Conservation (phyloP, 2,888 invertebrate genomes). For the Oscheius sp. region DNA sequence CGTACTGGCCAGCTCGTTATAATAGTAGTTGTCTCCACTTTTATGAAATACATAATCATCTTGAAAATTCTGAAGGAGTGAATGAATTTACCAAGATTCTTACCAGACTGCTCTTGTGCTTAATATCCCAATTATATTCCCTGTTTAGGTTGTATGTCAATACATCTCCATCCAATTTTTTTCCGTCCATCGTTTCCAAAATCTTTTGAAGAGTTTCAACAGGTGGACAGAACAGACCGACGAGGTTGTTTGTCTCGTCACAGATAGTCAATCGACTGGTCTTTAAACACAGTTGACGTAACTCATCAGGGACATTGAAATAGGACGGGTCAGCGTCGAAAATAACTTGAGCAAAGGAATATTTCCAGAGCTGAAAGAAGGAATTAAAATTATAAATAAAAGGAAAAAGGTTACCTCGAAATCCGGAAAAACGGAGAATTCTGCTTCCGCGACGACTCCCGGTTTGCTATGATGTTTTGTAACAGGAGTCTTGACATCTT, state of each 20-base stretch:
- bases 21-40: constrained; percentile 67
- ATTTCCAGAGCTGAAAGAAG: constrained; percentile 84
- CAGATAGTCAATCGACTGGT: constrained; percentile 34
- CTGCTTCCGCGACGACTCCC: constrained; percentile 88
- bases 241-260: constrained; percentile 72
- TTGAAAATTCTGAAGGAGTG: background rate
- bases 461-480: constrained; percentile 93
- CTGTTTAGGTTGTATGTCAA: constrained; percentile 78
- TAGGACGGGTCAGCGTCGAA: constrained; percentile 98
- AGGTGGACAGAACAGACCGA: constrained; percentile 95
- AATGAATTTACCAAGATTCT: background rate
- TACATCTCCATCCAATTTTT: background rate
- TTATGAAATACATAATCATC: constrained; percentile 17
- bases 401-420: constrained; percentile 77
- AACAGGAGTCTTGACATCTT: constrained; percentile 79
- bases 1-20: constrained; percentile 74
- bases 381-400: background rate
- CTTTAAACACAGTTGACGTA: constrained; percentile 42
- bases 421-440: constrained; percentile 89
- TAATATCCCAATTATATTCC: constrained; percentile 99
- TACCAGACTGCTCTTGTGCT: constrained; percentile 76
- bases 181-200: constrained; percentile 73
- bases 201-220: constrained; percentile 90
- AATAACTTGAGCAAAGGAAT: constrained; percentile 93
- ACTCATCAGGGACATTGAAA: constrained; percentile 74